Evolutionary conservation across 30 jellyfish, hydroid and myxozoan genomes (phyloP), one percentile per base, ranked within the genome.

Genomic region (Clytia hemisphaerica): DNA sequence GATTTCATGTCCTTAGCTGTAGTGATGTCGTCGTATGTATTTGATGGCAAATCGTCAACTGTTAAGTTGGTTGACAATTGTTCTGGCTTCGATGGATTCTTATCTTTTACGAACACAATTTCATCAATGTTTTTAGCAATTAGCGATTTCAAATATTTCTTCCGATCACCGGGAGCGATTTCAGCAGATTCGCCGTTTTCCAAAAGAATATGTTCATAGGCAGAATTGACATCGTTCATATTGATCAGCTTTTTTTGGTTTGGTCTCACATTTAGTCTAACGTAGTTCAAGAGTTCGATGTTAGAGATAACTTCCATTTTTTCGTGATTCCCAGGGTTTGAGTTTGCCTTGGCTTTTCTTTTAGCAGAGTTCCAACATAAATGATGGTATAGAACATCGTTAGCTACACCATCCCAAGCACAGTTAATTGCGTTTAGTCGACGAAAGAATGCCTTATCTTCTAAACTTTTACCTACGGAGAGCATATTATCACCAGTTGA

Each of bases 321-420:
- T 18, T 63, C 28, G 35, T 31, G 71, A 33, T 0, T 37, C 3
- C 7, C 27, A 4, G 37, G 40, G 18, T 64, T 64, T 2, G 37
- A 62, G 1, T 7, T 63, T 34, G 12, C 6, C 31, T 34, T 37
- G 14, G 71, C 14, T 36, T 63, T 60, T 60, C 73, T 60, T 60
- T 69, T 42, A 46, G 48, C 72, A 22, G 48, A 22, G 29, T 24
- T 58, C 31, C 48, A 44, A 33, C 82, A 69, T 29, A 46, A 46
- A 46, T 44, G 19, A 30, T 69, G 82, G 75, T 69, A 69, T 42
- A 21, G 21, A 16, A 46, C 57, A 69, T 51, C 76, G 30, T 26
- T 46, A 31, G 75, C 71, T 26, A 58, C 82, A 47, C 82, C 48
- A 34, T 69, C 82, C 27, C 48, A 36, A 38, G 71, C 58, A 49